These are phyloP conservation scores for Myotis davidii DNA, from an alignment of 2,113 vertebrate species.

Conservation along the genomic window DNA sequence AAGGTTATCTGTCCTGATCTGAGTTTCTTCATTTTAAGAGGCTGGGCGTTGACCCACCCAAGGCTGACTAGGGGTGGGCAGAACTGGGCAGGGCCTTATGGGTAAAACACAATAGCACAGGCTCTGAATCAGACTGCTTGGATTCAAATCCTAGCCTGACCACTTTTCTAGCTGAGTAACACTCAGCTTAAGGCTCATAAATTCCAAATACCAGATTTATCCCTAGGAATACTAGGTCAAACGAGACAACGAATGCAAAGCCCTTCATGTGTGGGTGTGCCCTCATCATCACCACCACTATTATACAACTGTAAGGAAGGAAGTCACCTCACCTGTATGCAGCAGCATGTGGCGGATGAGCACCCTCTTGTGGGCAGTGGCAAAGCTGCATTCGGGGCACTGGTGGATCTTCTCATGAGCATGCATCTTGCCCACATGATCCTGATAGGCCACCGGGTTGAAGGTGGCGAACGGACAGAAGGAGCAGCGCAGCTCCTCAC, in stretches of 20 bases:
- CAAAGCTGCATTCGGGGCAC: constrained; percentile 93
- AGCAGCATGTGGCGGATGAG: constrained; percentile 94
- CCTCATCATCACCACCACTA: accelerated
- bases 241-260: not conserved
- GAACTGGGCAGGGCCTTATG: not conserved
- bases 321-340: constrained; percentile 90
- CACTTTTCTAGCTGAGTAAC: not conserved
- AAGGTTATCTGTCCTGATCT: not conserved
- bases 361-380: constrained; percentile 94
- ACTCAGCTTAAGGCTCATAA: not conserved
- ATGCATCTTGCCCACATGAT: constrained; percentile 93
- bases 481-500: constrained; percentile 88
- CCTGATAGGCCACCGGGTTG: constrained; percentile 94
- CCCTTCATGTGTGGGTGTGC: not conserved
- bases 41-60: not conserved
- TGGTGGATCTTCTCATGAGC: constrained; percentile 96
- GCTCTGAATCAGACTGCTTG: not conserved
- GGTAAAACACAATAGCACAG: not conserved
- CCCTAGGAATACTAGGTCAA: not conserved
- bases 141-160: not conserved
- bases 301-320: accelerated
- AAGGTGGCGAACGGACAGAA: constrained; percentile 94
- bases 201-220: not conserved
- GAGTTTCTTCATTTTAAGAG: not conserved
- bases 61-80: not conserved